These are phyloP conservation scores for Oryzias celebensis DNA, from an alignment of 2,113 vertebrate species.

Conservation along the genomic window DNA sequence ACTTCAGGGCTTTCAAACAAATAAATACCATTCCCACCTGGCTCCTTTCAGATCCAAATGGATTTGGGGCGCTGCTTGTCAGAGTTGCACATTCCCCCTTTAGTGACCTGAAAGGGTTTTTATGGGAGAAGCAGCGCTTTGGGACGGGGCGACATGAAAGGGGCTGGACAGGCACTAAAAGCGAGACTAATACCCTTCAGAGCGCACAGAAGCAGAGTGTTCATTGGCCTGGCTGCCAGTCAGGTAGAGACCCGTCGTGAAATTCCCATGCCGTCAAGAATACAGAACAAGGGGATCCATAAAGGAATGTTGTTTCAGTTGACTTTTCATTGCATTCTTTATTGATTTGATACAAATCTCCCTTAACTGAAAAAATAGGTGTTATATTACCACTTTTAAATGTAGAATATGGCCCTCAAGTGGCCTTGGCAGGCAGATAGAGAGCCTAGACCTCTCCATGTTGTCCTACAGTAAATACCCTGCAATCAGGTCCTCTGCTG, in stretches of 20 bases:
- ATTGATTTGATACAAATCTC: constrained; percentile 46
- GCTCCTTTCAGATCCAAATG: constrained; percentile 52
- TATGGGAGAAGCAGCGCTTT: constrained; percentile 66
- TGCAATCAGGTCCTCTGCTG: constrained; percentile 78
- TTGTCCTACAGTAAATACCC: constrained; percentile 83
- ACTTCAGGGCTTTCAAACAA: constrained; percentile 37
- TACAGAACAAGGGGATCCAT: constrained; percentile 55
- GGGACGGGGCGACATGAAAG: constrained; percentile 69
- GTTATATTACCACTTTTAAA: constrained; percentile 75
- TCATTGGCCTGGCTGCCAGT: constrained; percentile 33
- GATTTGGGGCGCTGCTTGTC: constrained; percentile 51
- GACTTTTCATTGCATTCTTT: constrained; percentile 21
- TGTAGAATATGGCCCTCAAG: constrained; percentile 76
- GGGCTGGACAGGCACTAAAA: constrained; percentile 54
- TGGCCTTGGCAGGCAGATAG: constrained; percentile 80
- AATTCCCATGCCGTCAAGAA: constrained; percentile 17
- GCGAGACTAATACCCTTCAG: constrained; percentile 66
- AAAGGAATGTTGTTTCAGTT: constrained; percentile 64
- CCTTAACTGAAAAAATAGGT: constrained; percentile 41
- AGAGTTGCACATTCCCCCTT: constrained; percentile 63
- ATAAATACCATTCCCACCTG: constrained; percentile 59
- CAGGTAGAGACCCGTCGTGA: constrained; percentile 33
- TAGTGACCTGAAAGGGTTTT: constrained; percentile 67
- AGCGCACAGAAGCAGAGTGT: constrained; percentile 64
- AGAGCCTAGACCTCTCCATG: constrained; percentile 81